Conservation (phyloP, 2,113 vertebrate species). For the Xenopus tropicalis region DNA sequence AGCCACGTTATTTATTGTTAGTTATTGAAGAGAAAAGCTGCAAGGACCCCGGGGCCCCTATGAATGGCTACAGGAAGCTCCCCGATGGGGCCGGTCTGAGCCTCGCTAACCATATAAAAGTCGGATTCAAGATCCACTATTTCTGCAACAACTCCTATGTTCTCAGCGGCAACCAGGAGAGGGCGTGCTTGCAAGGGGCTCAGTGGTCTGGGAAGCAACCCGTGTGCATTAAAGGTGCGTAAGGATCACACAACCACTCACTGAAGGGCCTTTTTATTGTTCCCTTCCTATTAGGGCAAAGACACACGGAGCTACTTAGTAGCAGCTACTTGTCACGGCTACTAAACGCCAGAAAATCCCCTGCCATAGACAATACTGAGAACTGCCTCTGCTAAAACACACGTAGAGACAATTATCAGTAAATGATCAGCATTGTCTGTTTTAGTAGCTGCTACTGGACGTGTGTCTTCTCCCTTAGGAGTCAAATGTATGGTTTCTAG, state of each 20-base stretch:
- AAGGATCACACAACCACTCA: no score
- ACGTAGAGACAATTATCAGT: no score
- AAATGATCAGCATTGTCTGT: no score
- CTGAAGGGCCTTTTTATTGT: background rate
- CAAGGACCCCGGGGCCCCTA: conserved; percentile 74
- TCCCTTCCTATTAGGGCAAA: no score
- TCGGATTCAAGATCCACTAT: conserved; percentile 82
- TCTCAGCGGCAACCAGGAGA: conserved; percentile 79
- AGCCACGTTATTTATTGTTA: conserved; percentile 48
- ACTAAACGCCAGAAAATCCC: no score
- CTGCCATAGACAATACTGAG: no score
- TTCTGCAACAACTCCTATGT: conserved; percentile 86
- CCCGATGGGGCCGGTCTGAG: conserved; percentile 79
- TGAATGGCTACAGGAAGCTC: conserved; percentile 83
- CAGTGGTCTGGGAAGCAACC: conserved; percentile 89
- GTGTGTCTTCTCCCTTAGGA: no score
- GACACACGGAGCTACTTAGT: no score
- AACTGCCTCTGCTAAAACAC: no score
- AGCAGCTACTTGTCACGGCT: no score
- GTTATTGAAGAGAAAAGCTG: conserved; percentile 82
- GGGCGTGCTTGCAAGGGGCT: conserved; percentile 80
- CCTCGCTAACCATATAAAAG: conserved; percentile 55
- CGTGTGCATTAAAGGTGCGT: conserved; percentile 85
- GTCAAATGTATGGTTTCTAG: no score
- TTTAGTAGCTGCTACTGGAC: no score